Conservation (phyloP, 23 tunicate species). For the Trididemnum nubilum region DNA sequence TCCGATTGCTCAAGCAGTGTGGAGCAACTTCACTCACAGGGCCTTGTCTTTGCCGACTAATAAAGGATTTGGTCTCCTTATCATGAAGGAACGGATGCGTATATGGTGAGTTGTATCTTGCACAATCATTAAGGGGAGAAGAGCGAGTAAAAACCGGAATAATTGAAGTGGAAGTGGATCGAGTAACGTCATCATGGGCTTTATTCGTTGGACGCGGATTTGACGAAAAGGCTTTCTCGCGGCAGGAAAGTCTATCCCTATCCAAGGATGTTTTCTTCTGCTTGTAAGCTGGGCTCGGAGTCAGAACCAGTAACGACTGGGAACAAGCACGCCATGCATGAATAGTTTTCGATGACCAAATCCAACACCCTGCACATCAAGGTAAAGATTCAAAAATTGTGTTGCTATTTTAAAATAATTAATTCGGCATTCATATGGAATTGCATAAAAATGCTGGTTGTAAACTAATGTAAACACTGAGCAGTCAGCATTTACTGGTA, state of each 20-base stretch:
- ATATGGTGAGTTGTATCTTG: not conserved
- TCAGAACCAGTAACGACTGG: constrained; percentile 43
- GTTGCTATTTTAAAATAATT: too few species aligned
- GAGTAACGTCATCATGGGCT: constrained; percentile 7
- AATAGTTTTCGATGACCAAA: constrained; percentile 79
- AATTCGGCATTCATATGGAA: too few species aligned
- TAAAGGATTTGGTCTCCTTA: not conserved
- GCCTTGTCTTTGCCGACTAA: not conserved
- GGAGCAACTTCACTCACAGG: not conserved
- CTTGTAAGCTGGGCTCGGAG: not conserved
- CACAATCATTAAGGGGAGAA: constrained; percentile 1
- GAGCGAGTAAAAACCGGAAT: constrained; percentile 23
- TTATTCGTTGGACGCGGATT: not conserved
- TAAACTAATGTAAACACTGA: too few species aligned
- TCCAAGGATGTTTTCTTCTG: not conserved
- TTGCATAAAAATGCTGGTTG: too few species aligned
- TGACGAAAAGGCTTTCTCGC: not conserved
- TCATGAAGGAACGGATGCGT: not conserved
- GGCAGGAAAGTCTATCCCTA: not conserved
- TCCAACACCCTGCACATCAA: constrained; percentile 66
- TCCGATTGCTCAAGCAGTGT: not conserved
- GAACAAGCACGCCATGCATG: constrained; percentile 73
- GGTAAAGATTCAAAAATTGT: too few species aligned
- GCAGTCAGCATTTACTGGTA: too few species aligned
- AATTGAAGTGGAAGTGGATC: constrained; percentile 10